Evolutionary conservation across 2,113 vertebrate species (phyloP).

Genomic region (Pao palembangensis): DNA sequence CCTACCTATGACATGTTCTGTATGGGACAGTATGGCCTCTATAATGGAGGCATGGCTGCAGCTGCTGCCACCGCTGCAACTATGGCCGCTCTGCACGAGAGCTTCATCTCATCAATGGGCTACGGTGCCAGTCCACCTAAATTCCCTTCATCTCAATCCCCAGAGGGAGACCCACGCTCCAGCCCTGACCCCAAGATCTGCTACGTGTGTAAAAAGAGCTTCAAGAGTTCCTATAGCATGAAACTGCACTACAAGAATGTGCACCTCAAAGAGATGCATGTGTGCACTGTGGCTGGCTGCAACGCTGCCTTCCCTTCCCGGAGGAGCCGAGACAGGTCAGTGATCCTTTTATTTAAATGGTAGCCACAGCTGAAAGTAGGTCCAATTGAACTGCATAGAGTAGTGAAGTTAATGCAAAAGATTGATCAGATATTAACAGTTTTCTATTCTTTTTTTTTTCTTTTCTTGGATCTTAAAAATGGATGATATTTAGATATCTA

Average conservation of each 20-base stretch:
- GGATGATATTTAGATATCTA: conserved; percentile 20
- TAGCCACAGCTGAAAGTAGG: conserved; percentile 38
- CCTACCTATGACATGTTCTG: conserved; percentile 99
- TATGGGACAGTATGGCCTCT: conserved; percentile 98
- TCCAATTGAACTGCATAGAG: conserved; percentile 13
- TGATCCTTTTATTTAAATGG: conserved; percentile 25
- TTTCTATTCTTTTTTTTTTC: too few relatives aligned
- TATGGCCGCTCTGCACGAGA: conserved; percentile 96
- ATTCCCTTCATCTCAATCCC: conserved; percentile 87
- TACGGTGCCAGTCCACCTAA: conserved; percentile 94
- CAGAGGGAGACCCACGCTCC: conserved; percentile 93
- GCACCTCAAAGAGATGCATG: conserved; percentile 99
- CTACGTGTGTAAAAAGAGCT: conserved; percentile 99
- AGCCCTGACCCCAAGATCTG: conserved; percentile 99
- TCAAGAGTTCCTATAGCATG: conserved; percentile 99
- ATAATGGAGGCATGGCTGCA: conserved; percentile 86
- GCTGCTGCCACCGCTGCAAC: conserved; percentile 84
- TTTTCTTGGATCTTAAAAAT: conserved; percentile 8
- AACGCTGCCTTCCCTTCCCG: conserved; percentile 98
- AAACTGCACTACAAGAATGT: conserved; percentile 99
- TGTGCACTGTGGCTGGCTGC: conserved; percentile 97
- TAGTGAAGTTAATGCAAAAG: too few relatives aligned
- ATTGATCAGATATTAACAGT: too few relatives aligned
- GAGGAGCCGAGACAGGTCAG: conserved; percentile 99
- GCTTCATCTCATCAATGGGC: conserved; percentile 91